These are phyloP conservation scores for Zele albiditarsus DNA, from an alignment of 2,888 invertebrate genomes.

Conservation along the genomic window DNA sequence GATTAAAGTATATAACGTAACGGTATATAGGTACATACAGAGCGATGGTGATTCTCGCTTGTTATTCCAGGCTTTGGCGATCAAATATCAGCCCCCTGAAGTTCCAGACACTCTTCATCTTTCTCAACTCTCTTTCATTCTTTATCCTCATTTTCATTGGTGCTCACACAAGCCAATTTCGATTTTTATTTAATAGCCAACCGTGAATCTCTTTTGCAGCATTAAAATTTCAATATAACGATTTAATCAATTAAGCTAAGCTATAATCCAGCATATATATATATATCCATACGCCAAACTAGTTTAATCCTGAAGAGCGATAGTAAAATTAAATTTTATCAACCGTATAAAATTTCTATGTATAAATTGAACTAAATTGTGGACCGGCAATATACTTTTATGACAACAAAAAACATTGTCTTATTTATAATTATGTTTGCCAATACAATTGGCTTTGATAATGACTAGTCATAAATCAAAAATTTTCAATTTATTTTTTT, in stretches of 20 bases:
- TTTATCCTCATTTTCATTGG: background rate
- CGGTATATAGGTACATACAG: background rate
- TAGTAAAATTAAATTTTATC: background rate
- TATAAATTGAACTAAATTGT: background rate
- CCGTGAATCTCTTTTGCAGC: background rate
- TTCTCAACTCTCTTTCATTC: background rate
- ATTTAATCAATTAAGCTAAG: background rate
- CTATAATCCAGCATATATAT: background rate
- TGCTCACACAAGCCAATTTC: background rate
- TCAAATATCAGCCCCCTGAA: slow-evolving; percentile 2
- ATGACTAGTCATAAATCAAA: background rate
- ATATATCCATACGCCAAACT: background rate
- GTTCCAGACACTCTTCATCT: background rate
- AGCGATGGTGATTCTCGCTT: slow-evolving; percentile 6
- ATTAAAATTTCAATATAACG: slow-evolving; percentile 11
- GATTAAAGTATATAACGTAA: slow-evolving; percentile 30
- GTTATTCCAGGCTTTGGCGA: slow-evolving; percentile 32
- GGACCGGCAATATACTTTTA: background rate
- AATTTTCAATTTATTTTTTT: background rate
- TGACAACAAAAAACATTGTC: background rate
- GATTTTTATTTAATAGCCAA: slow-evolving; percentile 2
- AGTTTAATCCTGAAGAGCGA: background rate
- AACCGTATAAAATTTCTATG: background rate
- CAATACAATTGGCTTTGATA: background rate
- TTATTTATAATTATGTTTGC: background rate